Conservation (phyloP, 2,797 vertebrate genomes). For the Potorous gilbertii region DNA sequence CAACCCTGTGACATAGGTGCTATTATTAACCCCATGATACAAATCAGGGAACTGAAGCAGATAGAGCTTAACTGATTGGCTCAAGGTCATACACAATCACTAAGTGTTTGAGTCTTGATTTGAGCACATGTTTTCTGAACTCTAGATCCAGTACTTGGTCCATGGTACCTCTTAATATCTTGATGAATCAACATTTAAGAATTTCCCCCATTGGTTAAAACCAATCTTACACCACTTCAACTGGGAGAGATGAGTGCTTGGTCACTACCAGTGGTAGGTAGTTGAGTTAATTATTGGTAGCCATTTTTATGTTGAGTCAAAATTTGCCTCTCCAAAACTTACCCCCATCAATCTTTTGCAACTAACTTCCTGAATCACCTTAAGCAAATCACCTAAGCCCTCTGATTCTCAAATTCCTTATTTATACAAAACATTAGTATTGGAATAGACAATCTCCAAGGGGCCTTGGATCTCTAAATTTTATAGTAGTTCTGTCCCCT, state of each 20-base stretch:
- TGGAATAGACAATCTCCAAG: background rate
- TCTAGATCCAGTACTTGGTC: background rate
- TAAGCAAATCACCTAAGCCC: no score
- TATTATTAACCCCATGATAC: background rate
- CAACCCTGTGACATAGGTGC: background rate
- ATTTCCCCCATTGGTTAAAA: background rate
- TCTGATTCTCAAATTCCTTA: background rate
- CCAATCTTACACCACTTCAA: background rate
- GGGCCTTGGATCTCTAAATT: background rate
- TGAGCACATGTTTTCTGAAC: background rate
- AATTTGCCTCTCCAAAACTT: background rate
- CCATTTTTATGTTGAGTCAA: background rate
- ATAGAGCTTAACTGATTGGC: background rate
- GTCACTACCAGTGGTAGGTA: background rate
- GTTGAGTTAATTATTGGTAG: background rate
- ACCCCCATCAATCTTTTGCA: background rate
- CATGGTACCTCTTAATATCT: background rate
- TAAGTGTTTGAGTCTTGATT: background rate
- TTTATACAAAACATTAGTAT: no score
- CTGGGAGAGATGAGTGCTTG: background rate
- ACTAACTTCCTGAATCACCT: fast-evolving
- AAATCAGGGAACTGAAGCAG: background rate
- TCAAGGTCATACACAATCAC: background rate
- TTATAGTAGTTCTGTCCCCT: background rate
- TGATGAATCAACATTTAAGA: background rate